Percentiles rank a stretch among this genome's conserved stretches.
phyloP scores from a whole-genome alignment of 2,113 vertebrate species.

The Mormoops blainvillei region DNA sequence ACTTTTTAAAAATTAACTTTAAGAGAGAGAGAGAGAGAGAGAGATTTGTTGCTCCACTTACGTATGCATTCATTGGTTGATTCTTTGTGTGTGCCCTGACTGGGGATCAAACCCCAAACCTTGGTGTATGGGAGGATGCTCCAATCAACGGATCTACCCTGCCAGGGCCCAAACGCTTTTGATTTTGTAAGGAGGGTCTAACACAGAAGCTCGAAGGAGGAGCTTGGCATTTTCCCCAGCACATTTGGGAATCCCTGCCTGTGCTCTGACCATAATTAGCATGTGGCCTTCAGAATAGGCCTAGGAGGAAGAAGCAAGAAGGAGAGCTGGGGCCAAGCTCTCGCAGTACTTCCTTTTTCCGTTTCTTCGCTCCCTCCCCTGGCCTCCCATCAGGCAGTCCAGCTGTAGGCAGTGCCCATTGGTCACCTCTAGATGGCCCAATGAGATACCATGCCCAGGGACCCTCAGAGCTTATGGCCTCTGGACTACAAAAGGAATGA shows the following conservation, averaged over 20 bases:
- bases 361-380: neutral
- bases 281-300: neutral
- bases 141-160: too few species aligned
- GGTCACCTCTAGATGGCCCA: neutral
- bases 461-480: neutral
- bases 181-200: neutral
- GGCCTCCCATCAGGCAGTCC: neutral
- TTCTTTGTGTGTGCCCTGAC: too few species aligned
- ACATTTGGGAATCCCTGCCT: neutral
- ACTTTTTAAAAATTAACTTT: neutral
- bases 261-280: constrained; percentile 25
- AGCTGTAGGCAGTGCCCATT: neutral
- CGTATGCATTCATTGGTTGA: too few species aligned
- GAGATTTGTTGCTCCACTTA: too few species aligned
- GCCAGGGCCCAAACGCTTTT: neutral
- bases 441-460: neutral
- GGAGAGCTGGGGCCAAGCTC: neutral
- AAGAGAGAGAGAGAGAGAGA: too few species aligned
- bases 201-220: neutral
- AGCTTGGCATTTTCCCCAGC: neutral
- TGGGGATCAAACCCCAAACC: too few species aligned
- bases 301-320: neutral
- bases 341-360: neutral
- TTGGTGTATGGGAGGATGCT: too few species aligned
- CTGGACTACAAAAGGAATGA: neutral